phyloP scores from a whole-genome alignment of 2,888 invertebrate genomes.

The Anthrax anthrax region DNA sequence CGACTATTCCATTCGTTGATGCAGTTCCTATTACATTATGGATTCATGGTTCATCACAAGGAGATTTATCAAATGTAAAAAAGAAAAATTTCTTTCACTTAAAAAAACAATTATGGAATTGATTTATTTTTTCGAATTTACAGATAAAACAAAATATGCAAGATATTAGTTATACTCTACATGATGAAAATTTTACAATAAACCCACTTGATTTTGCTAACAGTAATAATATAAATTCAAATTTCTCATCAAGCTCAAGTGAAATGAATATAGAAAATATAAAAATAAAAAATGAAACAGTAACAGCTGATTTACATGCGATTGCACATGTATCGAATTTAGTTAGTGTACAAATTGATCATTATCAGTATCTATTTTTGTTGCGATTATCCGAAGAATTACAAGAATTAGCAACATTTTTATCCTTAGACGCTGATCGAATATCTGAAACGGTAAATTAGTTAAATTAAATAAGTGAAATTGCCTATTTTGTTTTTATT shows the following conservation, averaged over 20 bases:
- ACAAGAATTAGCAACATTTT: slow-evolving; percentile 63
- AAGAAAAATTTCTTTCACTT: neutral
- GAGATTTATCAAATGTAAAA: no score
- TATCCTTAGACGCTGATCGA: slow-evolving; percentile 61
- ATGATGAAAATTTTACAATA: slow-evolving; percentile 9
- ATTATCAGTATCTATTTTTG: slow-evolving; percentile 83
- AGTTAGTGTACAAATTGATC: slow-evolving; percentile 81
- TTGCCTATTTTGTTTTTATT: neutral
- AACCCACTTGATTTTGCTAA: slow-evolving; percentile 17
- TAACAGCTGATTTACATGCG: slow-evolving; percentile 57
- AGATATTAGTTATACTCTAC: no score
- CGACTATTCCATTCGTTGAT: slow-evolving; percentile 68
- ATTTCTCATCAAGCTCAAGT: neutral
- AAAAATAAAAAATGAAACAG: slow-evolving; percentile 26
- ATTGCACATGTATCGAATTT: slow-evolving; percentile 70
- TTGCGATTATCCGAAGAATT: slow-evolving; percentile 69
- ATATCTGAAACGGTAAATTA: slow-evolving; percentile 42
- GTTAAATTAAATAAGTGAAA: no score
- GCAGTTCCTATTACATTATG: slow-evolving; percentile 79
- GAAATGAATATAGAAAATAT: neutral
- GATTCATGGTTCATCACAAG: slow-evolving; percentile 35
- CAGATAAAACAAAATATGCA: no score
- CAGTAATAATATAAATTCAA: slow-evolving; percentile 16
- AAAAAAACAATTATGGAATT: neutral
- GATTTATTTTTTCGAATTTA: no score